A percentile compares a stretch with the other conserved stretches of the same genome.
Conservation (phyloP, 2,113 vertebrate species). For the Herpetotheres cachinnans region DNA sequence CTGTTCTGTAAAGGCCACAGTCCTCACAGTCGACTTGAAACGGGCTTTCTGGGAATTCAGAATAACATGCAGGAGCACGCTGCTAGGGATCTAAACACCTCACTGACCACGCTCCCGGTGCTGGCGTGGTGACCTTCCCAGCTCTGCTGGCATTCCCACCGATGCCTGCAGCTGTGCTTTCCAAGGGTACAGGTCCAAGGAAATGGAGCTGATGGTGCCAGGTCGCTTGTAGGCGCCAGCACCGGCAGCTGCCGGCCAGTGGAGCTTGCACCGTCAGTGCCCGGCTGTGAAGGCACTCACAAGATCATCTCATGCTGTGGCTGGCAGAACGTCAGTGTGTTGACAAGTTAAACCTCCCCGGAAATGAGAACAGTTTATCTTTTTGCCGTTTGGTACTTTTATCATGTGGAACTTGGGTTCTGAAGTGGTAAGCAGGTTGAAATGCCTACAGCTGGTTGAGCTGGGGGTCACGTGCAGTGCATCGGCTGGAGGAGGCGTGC, state of each 20-base stretch:
- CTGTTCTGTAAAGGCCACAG: not conserved
- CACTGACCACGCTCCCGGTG: rapidly evolving
- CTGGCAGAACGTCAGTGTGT: rapidly evolving
- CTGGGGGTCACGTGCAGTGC: rapidly evolving
- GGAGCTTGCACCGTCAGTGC: rapidly evolving
- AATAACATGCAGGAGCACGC: rapidly evolving
- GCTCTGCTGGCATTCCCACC: not conserved
- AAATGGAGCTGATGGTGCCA: rapidly evolving
- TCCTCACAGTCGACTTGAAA: not conserved
- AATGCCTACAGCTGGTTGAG: not conserved
- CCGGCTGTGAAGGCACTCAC: rapidly evolving
- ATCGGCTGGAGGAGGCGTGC: rapidly evolving
- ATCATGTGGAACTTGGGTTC: rapidly evolving
- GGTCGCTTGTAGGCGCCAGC: rapidly evolving
- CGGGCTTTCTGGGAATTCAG: not conserved
- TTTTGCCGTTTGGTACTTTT: rapidly evolving
- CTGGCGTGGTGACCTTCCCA: rapidly evolving
- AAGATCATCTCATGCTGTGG: rapidly evolving
- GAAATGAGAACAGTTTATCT: not conserved
- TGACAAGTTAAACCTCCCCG: not conserved
- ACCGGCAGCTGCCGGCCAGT: rapidly evolving
- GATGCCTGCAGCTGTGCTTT: not conserved
- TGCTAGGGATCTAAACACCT: not conserved
- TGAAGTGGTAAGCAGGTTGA: rapidly evolving
- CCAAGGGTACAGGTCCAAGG: rapidly evolving